Evolutionary conservation across 2,797 vertebrate species (phyloP).

Genomic region (Acrossocheilus wenchowensis): DNA sequence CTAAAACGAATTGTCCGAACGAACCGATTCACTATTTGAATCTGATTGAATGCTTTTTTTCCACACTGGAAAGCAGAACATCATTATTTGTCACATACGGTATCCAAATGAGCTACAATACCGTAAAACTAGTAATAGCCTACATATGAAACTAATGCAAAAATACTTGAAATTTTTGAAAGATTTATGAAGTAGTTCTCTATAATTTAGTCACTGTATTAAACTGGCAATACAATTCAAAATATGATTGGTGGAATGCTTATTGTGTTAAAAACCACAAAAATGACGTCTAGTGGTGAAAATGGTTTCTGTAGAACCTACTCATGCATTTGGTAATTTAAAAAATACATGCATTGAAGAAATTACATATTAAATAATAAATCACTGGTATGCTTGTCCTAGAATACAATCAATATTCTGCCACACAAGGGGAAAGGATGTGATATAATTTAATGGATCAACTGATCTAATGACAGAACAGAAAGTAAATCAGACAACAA

Average conservation of each 20-base stretch:
- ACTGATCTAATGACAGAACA: background rate
- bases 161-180: no score
- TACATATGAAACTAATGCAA: background rate
- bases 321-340: background rate
- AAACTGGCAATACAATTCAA: background rate
- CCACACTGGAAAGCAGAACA: background rate
- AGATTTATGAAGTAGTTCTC: background rate
- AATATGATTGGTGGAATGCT: background rate
- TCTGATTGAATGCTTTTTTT: background rate
- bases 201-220: background rate
- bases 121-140: conserved; percentile 3
- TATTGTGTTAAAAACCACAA: background rate
- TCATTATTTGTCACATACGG: background rate
- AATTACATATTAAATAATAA: background rate
- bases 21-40: background rate
- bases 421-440: background rate
- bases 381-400: background rate
- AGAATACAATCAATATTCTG: background rate
- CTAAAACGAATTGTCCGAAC: background rate
- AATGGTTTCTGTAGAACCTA: background rate
- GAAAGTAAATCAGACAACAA: background rate
- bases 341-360: background rate
- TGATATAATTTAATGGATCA: background rate
- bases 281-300: background rate
- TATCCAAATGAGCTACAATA: background rate